phyloP scores from a whole-genome alignment of 1,140 invertebrate genomes.

The Drosophila watanabei region DNA sequence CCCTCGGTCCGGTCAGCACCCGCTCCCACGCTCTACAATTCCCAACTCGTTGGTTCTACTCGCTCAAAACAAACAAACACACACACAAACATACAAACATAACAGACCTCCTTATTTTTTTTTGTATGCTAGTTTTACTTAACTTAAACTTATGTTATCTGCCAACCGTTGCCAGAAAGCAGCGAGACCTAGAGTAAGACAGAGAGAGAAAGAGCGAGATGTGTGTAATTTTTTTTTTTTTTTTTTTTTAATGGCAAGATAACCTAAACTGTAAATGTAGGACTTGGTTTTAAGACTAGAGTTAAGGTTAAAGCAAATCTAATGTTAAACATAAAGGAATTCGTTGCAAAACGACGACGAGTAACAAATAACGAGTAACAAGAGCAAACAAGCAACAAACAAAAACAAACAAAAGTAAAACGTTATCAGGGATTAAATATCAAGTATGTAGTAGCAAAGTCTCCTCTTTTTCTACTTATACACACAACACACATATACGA shows the following conservation, averaged over 20 bases:
- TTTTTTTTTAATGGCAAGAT: slow-evolving; percentile 33
- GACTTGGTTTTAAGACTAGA: slow-evolving; percentile 24
- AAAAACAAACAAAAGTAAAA: slow-evolving; percentile 74
- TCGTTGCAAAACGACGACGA: slow-evolving; percentile 59
- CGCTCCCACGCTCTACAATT: slow-evolving; percentile 3
- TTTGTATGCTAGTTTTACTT: slow-evolving; percentile 27
- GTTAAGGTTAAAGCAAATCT: slow-evolving; percentile 51
- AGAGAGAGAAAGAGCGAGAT: slow-evolving; percentile 36
- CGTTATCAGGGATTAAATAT: slow-evolving; percentile 82
- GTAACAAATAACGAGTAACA: slow-evolving; percentile 13
- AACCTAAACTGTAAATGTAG: slow-evolving; percentile 44
- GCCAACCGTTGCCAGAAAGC: slow-evolving; percentile 24
- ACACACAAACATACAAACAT: slow-evolving; percentile 12
- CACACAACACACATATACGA: slow-evolving; percentile 38
- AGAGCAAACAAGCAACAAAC: slow-evolving; percentile 44
- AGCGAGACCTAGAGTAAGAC: slow-evolving; percentile 49
- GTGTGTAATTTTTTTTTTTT: slow-evolving; percentile 23
- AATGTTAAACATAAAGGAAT: slow-evolving; percentile 44
- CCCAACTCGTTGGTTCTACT: slow-evolving; percentile 17
- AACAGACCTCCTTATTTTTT: slow-evolving; percentile 3
- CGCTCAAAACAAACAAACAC: slow-evolving; percentile 5
- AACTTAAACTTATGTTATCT: slow-evolving; percentile 28
- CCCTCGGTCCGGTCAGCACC: slow-evolving; percentile 7
- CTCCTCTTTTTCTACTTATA: slow-evolving; percentile 65
- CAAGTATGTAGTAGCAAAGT: slow-evolving; percentile 70